These are phyloP conservation scores for Rhinopomastus cyanomelas DNA, from an alignment of 2,113 vertebrate genomes.

Conservation along the genomic window DNA sequence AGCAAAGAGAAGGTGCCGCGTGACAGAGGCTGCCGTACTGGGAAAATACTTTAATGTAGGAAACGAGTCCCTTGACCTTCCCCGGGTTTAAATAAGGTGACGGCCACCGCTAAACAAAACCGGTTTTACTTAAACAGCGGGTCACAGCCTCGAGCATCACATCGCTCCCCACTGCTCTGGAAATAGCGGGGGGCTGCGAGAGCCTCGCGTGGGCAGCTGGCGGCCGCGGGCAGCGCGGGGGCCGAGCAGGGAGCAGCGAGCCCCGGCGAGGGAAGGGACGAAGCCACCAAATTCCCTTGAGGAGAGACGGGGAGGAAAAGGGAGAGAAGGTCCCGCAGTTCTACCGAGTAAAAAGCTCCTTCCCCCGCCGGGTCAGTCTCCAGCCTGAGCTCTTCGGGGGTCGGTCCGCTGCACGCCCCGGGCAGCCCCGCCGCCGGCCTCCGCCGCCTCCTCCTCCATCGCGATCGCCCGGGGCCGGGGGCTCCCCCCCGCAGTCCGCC, in stretches of 20 bases:
- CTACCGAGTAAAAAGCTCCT: neutral
- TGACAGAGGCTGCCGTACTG: conserved; percentile 53
- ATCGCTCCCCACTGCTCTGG: conserved; percentile 32
- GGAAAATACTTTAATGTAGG: conserved; percentile 71
- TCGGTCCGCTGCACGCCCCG: neutral
- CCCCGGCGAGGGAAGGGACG: conserved; percentile 11
- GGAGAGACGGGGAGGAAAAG: neutral
- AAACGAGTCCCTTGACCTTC: conserved; percentile 60
- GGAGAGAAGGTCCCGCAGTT: neutral
- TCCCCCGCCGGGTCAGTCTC: neutral
- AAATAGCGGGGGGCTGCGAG: neutral
- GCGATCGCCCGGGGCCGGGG: too few relatives aligned
- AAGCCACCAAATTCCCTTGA: conserved; percentile 47
- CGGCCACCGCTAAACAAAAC: conserved; percentile 50
- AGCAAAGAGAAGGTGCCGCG: conserved; percentile 20
- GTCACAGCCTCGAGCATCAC: conserved; percentile 35
- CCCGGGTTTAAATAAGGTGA: conserved; percentile 61
- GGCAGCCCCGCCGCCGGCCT: neutral
- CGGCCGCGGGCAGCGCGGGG: neutral
- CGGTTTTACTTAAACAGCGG: conserved; percentile 6
- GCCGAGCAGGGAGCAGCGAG: conserved; percentile 30
- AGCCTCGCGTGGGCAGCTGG: conserved; percentile 31
- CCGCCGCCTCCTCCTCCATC: neutral
- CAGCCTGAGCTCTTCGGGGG: neutral
- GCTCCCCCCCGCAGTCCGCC: neutral